Evolutionary conservation across 2,888 invertebrate species (phyloP).

Genomic region (Cephalotes varians): DNA sequence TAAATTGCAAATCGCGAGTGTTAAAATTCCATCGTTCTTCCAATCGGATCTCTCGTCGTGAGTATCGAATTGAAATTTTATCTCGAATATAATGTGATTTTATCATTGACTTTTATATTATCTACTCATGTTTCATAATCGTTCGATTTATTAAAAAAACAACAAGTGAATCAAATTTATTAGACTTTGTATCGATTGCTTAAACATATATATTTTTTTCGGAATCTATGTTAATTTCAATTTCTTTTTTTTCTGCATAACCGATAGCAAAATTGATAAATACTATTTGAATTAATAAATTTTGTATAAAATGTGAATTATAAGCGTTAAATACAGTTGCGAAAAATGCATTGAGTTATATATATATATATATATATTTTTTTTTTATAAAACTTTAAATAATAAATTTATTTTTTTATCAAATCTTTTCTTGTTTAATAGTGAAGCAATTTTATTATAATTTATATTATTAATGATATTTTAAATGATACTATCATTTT

Average conservation of each 20-base stretch:
- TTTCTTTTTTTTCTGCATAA: not conserved
- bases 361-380: not conserved
- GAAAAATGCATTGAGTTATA: not conserved
- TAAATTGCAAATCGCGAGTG: slow-evolving; percentile 40
- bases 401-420: not conserved
- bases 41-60: slow-evolving; percentile 9
- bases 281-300: not conserved
- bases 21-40: slow-evolving; percentile 2
- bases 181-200: not conserved
- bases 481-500: not conserved
- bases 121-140: not conserved
- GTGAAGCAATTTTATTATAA: not conserved
- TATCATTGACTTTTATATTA: not conserved
- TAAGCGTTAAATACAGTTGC: not conserved
- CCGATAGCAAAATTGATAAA: not conserved
- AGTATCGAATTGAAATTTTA: not conserved
- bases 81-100: not conserved
- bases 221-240: not conserved
- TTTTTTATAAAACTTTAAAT: not conserved
- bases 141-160: not conserved
- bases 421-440: not conserved
- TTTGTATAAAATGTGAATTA: not conserved
- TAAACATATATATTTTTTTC: not conserved
- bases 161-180: slow-evolving; percentile 17
- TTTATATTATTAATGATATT: not conserved